Conservation (phyloP, 35 echinoderm and acorn worm genomes). For the Ptychodera flava region DNA sequence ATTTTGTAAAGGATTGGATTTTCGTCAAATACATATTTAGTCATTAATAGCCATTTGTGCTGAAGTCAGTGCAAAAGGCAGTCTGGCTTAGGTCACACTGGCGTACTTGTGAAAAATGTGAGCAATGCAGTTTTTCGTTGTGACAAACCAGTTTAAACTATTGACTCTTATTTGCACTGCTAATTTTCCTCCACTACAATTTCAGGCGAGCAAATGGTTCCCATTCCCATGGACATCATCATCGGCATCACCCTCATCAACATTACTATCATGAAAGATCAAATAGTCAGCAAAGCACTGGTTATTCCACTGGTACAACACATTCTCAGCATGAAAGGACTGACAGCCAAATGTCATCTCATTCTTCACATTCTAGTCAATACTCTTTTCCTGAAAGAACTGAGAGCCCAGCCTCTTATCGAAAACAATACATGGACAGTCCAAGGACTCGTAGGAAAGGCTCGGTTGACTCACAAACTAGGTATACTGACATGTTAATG, state of each 20-base stretch:
- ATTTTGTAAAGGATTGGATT: too few relatives aligned
- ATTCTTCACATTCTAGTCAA: neutral
- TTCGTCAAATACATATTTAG: too few relatives aligned
- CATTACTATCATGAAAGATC: neutral
- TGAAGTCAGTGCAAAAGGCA: too few relatives aligned
- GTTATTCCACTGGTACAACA: neutral
- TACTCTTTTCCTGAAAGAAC: neutral
- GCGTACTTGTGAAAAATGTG: too few relatives aligned
- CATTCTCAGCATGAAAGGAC: neutral
- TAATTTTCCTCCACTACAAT: too few relatives aligned
- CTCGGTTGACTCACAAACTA: neutral
- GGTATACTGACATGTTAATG: neutral
- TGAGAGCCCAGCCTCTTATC: neutral
- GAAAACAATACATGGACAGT: neutral
- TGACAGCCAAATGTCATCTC: neutral
- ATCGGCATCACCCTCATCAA: neutral
- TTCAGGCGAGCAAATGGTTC: neutral
- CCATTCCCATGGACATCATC: neutral
- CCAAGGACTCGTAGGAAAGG: neutral
- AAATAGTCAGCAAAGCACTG: neutral
- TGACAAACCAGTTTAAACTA: too few relatives aligned
- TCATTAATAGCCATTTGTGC: too few relatives aligned
- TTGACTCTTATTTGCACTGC: too few relatives aligned
- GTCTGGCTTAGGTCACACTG: too few relatives aligned
- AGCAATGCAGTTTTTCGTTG: too few relatives aligned